phyloP scores from a whole-genome alignment of 2,113 vertebrate species.

The Melanerpes aurifrons region DNA sequence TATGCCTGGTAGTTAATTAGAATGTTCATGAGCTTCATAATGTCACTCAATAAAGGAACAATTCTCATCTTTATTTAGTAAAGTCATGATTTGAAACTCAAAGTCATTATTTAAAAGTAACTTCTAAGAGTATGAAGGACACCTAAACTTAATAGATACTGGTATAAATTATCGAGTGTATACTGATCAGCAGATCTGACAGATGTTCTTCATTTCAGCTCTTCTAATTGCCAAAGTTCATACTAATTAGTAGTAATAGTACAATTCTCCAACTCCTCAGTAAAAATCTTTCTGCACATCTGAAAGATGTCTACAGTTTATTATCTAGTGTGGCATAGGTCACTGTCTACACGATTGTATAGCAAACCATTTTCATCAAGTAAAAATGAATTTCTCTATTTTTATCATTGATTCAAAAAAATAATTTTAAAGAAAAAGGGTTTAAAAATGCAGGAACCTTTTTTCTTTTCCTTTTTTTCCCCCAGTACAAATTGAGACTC shows the following conservation, averaged over 20 bases:
- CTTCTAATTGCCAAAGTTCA: background rate
- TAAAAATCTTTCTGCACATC: background rate
- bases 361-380: background rate
- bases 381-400: background rate
- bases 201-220: background rate
- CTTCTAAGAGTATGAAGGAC: constrained; percentile 38
- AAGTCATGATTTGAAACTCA: constrained; percentile 45
- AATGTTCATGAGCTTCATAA: constrained; percentile 57
- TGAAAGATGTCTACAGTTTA: background rate
- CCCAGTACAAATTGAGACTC: too few species aligned
- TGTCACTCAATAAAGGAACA: constrained; percentile 60
- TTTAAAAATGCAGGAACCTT: accelerated
- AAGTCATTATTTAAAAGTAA: constrained; percentile 48
- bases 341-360: background rate
- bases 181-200: background rate
- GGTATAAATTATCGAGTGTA: background rate
- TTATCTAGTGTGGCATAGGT: background rate
- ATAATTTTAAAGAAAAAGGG: background rate
- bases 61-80: constrained; percentile 44
- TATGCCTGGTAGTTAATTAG: constrained; percentile 57
- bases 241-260: background rate
- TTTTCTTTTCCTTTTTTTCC: background rate
- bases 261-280: background rate
- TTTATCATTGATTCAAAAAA: background rate
- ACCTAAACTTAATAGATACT: background rate